Percentiles rank a stretch among this genome's conserved stretches.
Evolutionary conservation across 1,140 invertebrate species (phyloP).

Genomic region (Drosophila sechellia): DNA sequence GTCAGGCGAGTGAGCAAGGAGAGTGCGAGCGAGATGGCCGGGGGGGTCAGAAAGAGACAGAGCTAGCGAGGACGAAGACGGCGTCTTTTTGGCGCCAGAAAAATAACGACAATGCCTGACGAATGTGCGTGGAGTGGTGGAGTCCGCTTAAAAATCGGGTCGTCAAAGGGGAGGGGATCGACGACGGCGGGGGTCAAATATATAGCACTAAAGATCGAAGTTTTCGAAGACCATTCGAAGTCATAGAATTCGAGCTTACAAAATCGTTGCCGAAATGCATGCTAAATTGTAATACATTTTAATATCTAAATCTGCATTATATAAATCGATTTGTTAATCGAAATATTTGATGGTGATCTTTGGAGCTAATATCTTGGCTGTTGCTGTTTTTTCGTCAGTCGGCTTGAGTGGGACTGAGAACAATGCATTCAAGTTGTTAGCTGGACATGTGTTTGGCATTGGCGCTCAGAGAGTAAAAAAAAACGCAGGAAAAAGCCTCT

Average conservation of each 20-base stretch:
- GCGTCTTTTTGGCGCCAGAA: constrained; percentile 84
- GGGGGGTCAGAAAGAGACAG: constrained; percentile 7
- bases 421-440: constrained; percentile 38
- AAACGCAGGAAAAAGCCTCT: constrained; percentile 11
- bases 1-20: constrained; percentile 15
- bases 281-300: no score
- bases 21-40: constrained; percentile 3
- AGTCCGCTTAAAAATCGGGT: constrained; percentile 5
- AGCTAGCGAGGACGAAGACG: constrained; percentile 54
- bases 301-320: no score
- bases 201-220: neutral
- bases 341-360: neutral
- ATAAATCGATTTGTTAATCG: no score
- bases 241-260: neutral
- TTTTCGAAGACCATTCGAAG: neutral
- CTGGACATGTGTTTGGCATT: constrained; percentile 47
- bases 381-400: constrained; percentile 3
- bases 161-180: constrained; percentile 17
- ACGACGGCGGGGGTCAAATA: constrained; percentile 10
- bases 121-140: constrained; percentile 56
- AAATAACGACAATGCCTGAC: constrained; percentile 83
- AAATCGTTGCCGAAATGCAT: neutral
- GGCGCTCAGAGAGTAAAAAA: constrained; percentile 24
- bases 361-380: neutral
- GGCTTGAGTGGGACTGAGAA: constrained; percentile 17